Evolutionary conservation across 2,797 vertebrate genomes (phyloP).

Genomic region (Pipistrellus pygmaeus): DNA sequence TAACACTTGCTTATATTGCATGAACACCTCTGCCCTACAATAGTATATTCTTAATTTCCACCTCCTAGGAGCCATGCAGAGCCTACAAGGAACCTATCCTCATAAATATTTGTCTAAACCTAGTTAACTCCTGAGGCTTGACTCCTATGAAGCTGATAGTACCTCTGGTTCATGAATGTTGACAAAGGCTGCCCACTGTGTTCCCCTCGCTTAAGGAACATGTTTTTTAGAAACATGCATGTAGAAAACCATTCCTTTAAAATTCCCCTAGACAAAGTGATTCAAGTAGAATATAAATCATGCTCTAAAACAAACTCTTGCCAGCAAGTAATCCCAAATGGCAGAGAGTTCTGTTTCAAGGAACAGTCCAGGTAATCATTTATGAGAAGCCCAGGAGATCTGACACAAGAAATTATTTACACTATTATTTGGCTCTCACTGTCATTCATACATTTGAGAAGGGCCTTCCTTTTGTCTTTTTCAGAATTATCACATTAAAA

Average conservation of each 20-base stretch:
- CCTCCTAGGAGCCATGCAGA: not conserved
- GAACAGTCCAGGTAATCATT: not conserved
- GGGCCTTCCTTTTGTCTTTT: not conserved
- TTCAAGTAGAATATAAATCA: conserved; percentile 48
- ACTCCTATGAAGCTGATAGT: not conserved
- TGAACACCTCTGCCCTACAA: not conserved
- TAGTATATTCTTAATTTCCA: not conserved
- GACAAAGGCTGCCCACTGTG: not conserved
- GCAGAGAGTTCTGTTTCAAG: conserved; percentile 23
- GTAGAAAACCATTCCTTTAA: not conserved
- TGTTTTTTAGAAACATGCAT: not conserved
- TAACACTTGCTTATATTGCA: not conserved
- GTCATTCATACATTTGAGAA: not conserved
- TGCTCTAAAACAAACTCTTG: not conserved
- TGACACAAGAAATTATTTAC: not conserved
- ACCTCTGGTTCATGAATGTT: not conserved
- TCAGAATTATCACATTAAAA: not conserved
- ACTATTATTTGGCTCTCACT: not conserved
- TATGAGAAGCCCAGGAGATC: conserved; percentile 7
- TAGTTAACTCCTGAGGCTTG: not conserved
- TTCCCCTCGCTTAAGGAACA: not conserved
- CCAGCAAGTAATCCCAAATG: not conserved
- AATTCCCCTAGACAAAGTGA: not conserved
- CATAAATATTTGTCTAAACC: not conserved
- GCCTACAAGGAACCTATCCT: not conserved